A percentile compares a stretch with the other conserved stretches of the same genome.
Evolutionary conservation across 64 coral and sea anemone genomes (phyloP).

Genomic region (Hydrozoanthus tunicans): DNA sequence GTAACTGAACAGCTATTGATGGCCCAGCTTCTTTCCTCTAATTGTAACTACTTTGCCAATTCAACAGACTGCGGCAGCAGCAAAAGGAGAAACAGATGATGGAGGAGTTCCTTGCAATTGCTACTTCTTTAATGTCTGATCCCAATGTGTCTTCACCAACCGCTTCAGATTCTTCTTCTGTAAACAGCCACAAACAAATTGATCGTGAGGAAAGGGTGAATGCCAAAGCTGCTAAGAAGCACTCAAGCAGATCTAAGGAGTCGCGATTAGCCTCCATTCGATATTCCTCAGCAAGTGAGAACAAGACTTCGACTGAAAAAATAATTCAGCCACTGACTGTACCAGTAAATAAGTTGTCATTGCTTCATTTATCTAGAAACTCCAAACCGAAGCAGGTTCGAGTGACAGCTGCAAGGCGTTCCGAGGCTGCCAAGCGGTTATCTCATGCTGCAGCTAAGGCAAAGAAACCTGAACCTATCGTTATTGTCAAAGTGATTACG

Average conservation of each 20-base stretch:
- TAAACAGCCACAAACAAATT: constrained; percentile 8
- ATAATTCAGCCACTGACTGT: constrained; percentile 82
- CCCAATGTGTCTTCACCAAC: constrained; percentile 24
- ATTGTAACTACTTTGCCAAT: not conserved
- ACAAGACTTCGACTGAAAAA: constrained; percentile 13
- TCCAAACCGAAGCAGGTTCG: constrained; percentile 66
- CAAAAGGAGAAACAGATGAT: constrained; percentile 52
- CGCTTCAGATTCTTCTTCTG: constrained; percentile 32
- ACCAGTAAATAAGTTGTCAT: constrained; percentile 67
- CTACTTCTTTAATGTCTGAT: constrained; percentile 18
- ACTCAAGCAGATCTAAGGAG: constrained; percentile 26
- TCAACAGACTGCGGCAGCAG: constrained; percentile 42
- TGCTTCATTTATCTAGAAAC: constrained; percentile 63
- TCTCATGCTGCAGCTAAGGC: constrained; percentile 51
- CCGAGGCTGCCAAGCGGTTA: constrained; percentile 83
- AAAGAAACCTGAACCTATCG: constrained; percentile 60
- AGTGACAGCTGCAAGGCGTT: constrained; percentile 63
- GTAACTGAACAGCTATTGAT: not conserved
- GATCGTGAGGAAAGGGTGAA: not conserved
- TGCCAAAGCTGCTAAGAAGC: constrained; percentile 48
- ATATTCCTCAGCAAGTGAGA: constrained; percentile 39
- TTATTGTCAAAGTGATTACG: constrained; percentile 72
- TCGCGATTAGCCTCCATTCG: constrained; percentile 13
- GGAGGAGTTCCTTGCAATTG: constrained; percentile 27
- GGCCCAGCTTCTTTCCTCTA: not conserved